phyloP scores from a whole-genome alignment of 2,113 vertebrate species.

The Boleophthalmus pectinirostris region DNA sequence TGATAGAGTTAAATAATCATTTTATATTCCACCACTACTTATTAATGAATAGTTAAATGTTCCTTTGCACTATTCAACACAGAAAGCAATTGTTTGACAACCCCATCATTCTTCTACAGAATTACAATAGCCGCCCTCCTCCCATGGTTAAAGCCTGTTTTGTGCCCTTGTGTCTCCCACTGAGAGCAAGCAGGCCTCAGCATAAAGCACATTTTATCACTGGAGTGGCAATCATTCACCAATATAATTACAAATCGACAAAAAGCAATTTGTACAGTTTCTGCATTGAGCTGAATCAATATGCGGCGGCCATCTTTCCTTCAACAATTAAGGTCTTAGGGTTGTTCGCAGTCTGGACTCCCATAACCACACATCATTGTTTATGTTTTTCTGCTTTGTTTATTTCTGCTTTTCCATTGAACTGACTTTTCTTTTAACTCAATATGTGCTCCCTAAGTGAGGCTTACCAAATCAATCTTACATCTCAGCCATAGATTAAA shows the following conservation, averaged over 20 bases:
- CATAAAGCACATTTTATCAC: constrained; percentile 44
- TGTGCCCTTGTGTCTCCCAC: constrained; percentile 13
- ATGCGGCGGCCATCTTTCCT: constrained; percentile 34
- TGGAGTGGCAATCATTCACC: constrained; percentile 55
- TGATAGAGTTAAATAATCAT: too few relatives aligned
- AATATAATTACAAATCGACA: constrained; percentile 69
- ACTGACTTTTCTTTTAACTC: constrained; percentile 10
- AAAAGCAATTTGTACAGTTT: constrained; percentile 56
- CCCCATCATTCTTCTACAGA: not conserved
- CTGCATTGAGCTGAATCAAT: constrained; percentile 66
- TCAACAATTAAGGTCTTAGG: constrained; percentile 40
- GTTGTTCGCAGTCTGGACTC: constrained; percentile 11
- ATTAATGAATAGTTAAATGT: too few relatives aligned
- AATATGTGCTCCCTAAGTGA: not conserved
- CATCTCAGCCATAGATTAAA: constrained; percentile 6
- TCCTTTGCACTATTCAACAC: too few relatives aligned
- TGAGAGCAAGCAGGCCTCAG: constrained; percentile 34
- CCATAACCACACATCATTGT: constrained; percentile 5
- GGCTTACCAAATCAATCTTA: not conserved
- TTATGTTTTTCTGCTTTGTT: constrained; percentile 8
- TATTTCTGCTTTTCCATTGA: constrained; percentile 17
- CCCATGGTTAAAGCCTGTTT: constrained; percentile 31
- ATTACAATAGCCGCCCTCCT: not conserved
- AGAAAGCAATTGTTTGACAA: too few relatives aligned
- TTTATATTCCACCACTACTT: too few relatives aligned